These are phyloP conservation scores for Colossoma macropomum DNA, from an alignment of 2,113 vertebrate genomes.

Conservation along the genomic window DNA sequence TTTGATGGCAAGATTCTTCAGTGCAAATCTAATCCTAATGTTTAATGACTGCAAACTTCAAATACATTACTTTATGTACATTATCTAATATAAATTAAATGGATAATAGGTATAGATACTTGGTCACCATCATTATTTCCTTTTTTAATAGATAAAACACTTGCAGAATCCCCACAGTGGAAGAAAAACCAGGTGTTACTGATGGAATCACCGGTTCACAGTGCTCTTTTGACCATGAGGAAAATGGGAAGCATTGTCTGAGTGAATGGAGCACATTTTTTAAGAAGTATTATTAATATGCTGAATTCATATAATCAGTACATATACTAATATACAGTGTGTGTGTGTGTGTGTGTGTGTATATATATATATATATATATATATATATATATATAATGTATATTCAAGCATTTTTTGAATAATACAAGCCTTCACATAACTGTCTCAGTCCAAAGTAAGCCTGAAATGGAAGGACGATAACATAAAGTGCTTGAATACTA, in stretches of 20 bases:
- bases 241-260: slow-evolving; percentile 61
- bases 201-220: slow-evolving; percentile 71
- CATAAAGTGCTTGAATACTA: no score
- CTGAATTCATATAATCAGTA: background rate
- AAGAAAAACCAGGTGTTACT: slow-evolving; percentile 65
- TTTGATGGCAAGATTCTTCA: background rate
- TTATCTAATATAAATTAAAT: background rate
- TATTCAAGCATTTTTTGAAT: no score
- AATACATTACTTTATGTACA: background rate
- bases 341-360: no score
- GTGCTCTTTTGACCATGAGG: slow-evolving; percentile 68
- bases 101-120: background rate
- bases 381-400: no score
- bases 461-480: background rate
- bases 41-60: background rate
- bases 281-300: background rate
- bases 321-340: no score
- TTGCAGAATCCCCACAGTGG: slow-evolving; percentile 68
- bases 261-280: background rate
- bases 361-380: no score
- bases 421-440: no score
- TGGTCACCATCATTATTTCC: background rate
- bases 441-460: no score
- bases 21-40: background rate
- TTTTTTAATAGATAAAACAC: slow-evolving; percentile 59